Base-by-base conservation (phyloP, 2,113 vertebrate genomes). In the Nansenia antarctica region DNA sequence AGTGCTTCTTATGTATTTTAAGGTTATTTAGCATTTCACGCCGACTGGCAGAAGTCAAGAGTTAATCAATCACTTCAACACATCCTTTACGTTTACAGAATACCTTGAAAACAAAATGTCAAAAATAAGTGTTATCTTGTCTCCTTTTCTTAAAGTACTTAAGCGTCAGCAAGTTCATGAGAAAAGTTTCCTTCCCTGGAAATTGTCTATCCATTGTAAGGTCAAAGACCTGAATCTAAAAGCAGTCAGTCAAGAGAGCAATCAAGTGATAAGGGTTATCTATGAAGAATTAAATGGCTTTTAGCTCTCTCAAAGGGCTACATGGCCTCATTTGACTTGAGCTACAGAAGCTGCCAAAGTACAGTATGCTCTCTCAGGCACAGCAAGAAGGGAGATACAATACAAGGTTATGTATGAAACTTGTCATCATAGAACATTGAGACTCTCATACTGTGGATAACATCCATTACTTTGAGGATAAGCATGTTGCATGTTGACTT, bases 251-350 rank as follows among this genome's bases (percentile, higher is more conserved):
- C 55, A 31, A 31, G 55, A 58, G 29, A 58, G 29, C 55, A 29
- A 58, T 58, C 29, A 20, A 58, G 55, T 58, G 55, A 58, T 58
- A 58, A 58, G 55, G 15, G 15, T 58, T 32, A 58, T 58, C 55
- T 58, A 31, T 31, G 55, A 30, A 27, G 29, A 58, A 58, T 58
- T 1, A 31, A 58, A 30, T 58, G 55, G 26, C 6, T 58, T n/a
- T 31, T n/a, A 29, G 27, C 29, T 18, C 27, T 6, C 22, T 32
- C 29, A 31, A 31, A 58, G 18, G 55, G 55, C 54, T 30, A 57
- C 26, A 57, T 57, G 27, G 55, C 15, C 55, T 31, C 11, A 29
- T 58, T 27, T 58, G 29, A 58, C 18, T 18, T 8, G 27, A 7
- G 29, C 27, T 29, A 58, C 55, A 9, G 29, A 18, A 31, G 55